phyloP scores from a whole-genome alignment of 30 jellyfish, hydroid and myxozoan species.

The Aurelia coerulea region DNA sequence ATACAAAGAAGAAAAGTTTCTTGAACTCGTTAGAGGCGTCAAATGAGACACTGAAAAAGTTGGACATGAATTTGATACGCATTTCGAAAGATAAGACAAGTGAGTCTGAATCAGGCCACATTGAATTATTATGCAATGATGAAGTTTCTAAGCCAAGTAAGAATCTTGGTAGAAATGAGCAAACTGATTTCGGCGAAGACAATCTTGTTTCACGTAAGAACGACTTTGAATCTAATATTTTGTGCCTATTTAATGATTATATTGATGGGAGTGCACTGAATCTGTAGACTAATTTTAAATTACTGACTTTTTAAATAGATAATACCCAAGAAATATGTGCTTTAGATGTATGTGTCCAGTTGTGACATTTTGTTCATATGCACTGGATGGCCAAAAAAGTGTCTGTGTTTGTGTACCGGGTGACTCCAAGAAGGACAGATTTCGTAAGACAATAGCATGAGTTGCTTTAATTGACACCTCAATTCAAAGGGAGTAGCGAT shows the following conservation, averaged over 20 bases:
- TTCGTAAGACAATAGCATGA: no score
- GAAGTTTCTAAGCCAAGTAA: background rate
- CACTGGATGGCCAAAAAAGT: background rate
- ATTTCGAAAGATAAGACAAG: no score
- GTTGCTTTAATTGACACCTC: no score
- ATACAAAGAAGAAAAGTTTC: slow-evolving; percentile 13
- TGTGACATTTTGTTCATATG: background rate
- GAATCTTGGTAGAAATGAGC: background rate
- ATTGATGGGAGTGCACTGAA: background rate
- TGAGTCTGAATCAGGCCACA: background rate
- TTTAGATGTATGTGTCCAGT: background rate
- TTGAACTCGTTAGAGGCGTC: slow-evolving; percentile 14
- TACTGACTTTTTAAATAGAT: no score
- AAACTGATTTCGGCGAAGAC: background rate
- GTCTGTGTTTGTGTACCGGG: no score
- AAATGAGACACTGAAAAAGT: background rate
- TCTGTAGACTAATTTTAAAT: no score
- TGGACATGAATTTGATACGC: background rate
- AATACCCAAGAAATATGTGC: no score
- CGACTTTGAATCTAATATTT: background rate
- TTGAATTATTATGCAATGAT: background rate
- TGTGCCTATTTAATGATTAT: background rate
- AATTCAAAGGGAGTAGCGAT: no score
- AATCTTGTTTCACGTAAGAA: background rate
- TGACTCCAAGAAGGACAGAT: no score